Evolutionary conservation across 2,113 vertebrate species (phyloP), one percentile per base, ranked within the genome.

Genomic region (Picathartes gymnocephalus): DNA sequence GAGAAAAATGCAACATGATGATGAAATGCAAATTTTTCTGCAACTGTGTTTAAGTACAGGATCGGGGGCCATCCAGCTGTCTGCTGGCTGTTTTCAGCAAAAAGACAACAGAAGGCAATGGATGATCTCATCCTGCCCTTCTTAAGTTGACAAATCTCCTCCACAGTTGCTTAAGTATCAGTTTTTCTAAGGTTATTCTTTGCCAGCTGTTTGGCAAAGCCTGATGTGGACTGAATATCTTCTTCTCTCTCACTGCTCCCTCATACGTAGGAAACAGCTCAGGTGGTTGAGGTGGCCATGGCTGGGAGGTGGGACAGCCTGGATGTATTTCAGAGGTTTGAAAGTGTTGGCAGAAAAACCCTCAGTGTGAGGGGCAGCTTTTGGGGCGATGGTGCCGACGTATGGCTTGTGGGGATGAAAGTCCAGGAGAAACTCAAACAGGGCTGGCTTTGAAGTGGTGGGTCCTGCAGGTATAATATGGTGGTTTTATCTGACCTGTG

Each of bases 41-140:
- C 0, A 0, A 15, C 53, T 64, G 35, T 73, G n/a, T 83, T 93
- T 74, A 81, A 93, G 61, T 64, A 60, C n/a, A 30, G 79, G 77
- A 78, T 62, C 13, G 0, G 31, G 82, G 64, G 30, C 56, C 33
- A 39, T 84, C 79, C 90, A 95, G 92, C 93, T 96, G 94, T 90
- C 93, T 6, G 0, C 44, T 58, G 76, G 45, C 85, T 3, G 4
- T 78, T 85, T 77, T 81, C 76, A 88, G 76, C 90, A 65, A 80
- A 74, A 94, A 88, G 76, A 64, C n/a, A 71, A 18, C 90, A 94
- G 76, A 86, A 88, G 30, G 69, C 71, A 93, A 33, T 33, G 50
- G 56, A 61, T 94, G 92, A 96, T 90, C 79, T 95, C 94, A 96
- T 44, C n/a, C 81, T 44, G 15, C 57, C 58, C 51, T 60, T 93